phyloP scores from a whole-genome alignment of 1,140 invertebrate genomes.

The Drosophila eugracilis region DNA sequence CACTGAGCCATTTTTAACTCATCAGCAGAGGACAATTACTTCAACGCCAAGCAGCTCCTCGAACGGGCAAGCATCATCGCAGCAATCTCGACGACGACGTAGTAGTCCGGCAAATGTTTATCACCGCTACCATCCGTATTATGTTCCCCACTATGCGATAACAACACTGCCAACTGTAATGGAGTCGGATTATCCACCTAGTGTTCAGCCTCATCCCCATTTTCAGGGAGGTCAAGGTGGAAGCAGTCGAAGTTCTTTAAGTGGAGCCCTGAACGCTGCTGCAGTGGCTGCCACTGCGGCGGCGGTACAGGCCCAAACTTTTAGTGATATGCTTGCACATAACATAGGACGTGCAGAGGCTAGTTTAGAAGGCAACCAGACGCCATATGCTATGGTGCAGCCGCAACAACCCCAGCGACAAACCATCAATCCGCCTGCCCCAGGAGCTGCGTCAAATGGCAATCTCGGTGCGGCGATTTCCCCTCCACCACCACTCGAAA shows the following conservation, averaged over 20 bases:
- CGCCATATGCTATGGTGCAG: conserved; percentile 23
- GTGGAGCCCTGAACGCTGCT: conserved; percentile 66
- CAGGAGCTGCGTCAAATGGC: conserved; percentile 46
- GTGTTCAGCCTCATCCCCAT: conserved; percentile 22
- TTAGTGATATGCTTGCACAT: conserved; percentile 55
- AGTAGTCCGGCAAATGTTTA: conserved; percentile 59
- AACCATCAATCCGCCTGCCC: conserved; percentile 44
- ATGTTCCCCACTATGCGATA: conserved; percentile 65
- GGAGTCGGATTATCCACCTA: conserved; percentile 43
- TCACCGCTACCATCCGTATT: conserved; percentile 68
- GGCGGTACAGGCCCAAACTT: conserved; percentile 69
- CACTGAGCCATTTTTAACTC: conserved; percentile 4
- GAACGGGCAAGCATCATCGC: conserved; percentile 10
- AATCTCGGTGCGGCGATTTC: conserved; percentile 59
- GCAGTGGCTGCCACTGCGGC: conserved; percentile 70
- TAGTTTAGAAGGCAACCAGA: background rate
- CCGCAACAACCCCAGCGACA: conserved; percentile 26
- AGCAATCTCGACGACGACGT: conserved; percentile 29
- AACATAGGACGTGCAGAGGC: conserved; percentile 4
- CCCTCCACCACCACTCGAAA: conserved; percentile 68
- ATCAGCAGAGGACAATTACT: conserved; percentile 5
- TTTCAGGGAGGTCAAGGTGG: conserved; percentile 47
- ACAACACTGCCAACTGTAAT: conserved; percentile 51
- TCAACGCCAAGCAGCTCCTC: conserved; percentile 12
- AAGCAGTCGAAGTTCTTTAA: conserved; percentile 69